Evolutionary conservation across 2,888 invertebrate genomes (phyloP).

Genomic region (Dexiosoma caninum): DNA sequence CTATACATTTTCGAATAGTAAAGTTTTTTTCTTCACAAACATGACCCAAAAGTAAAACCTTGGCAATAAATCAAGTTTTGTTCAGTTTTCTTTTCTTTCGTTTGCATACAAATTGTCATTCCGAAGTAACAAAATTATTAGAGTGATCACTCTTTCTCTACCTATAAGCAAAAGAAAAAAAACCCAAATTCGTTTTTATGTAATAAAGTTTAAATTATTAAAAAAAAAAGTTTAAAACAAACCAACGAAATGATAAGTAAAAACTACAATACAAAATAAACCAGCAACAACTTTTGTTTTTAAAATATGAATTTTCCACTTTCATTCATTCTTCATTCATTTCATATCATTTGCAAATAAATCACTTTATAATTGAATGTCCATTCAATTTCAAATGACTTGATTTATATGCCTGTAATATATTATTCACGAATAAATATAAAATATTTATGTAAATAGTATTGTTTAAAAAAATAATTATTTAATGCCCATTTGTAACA

Average conservation of each 20-base stretch:
- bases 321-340: background rate
- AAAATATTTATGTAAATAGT: conserved; percentile 23
- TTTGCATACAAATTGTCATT: background rate
- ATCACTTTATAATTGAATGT: conserved; percentile 39
- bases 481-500: background rate
- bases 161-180: too few relatives aligned
- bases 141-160: background rate
- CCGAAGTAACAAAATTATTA: background rate
- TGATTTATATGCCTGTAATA: conserved; percentile 7
- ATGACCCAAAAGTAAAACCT: background rate
- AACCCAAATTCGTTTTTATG: background rate
- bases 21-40: background rate
- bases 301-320: background rate
- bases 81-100: too few relatives aligned
- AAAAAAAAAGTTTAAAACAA: too few relatives aligned
- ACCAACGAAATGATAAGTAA: background rate
- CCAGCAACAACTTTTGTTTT: too few relatives aligned
- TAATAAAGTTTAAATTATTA: background rate
- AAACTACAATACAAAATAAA: background rate
- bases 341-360: conserved; percentile 36
- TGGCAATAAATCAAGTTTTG: background rate
- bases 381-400: conserved; percentile 27
- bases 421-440: background rate
- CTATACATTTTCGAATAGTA: too few relatives aligned
- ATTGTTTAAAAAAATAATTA: background rate